Base-by-base conservation (phyloP, 2,113 vertebrate genomes). In the Eurypyga helias region DNA sequence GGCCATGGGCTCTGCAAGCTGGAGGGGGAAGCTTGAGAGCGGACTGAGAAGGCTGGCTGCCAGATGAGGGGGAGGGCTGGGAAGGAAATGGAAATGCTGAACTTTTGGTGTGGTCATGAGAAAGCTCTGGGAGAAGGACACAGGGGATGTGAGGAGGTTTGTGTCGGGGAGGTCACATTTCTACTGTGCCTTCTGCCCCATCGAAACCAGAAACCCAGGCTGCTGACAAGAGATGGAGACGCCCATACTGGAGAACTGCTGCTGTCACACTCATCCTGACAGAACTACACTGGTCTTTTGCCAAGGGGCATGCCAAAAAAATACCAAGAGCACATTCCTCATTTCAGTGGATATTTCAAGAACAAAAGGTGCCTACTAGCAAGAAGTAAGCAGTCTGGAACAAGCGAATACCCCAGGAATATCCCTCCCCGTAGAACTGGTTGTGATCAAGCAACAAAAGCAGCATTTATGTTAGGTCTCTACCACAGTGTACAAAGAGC, bases 321-420 rank as follows among this genome's bases (percentile, higher is more conserved):
- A 38, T 31, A 25, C 20, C 17, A 23, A 23, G 21, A 80, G 18
- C 0, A 0, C 17, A 26, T 65, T 90, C 18, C 64, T 33, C 5
- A 24, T 93, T 95, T 87, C 38, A 57, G 45, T 33, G 21, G 49
- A 6, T 60, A 73, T 31, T 80, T 83, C 46, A 92, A 84, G 49
- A 45, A 61, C 6, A 65, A 75, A 80, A 55, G 3, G 15, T 66
- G 8, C 7, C 51, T 81, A 10, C 23, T 70, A 52, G 29, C 7
- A 79, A 69, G 38, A 84, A 72, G 6, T 14, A 78, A 58, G 36
- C 16, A 54, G 8, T 26, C 25, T 62, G 25, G 28, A 72, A 76
- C 16, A 94, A 84, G 24, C 9, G 1, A 89, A 67, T 58, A 55
- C 16, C 12, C 11, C 6, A 80, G 25, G 49, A 92, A 45, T 58